A percentile compares a stretch with the other conserved stretches of the same genome.
phyloP scores from a whole-genome alignment of 30 jellyfish, hydroid and myxozoan genomes.

The Chrysaora quinquecirrha region DNA sequence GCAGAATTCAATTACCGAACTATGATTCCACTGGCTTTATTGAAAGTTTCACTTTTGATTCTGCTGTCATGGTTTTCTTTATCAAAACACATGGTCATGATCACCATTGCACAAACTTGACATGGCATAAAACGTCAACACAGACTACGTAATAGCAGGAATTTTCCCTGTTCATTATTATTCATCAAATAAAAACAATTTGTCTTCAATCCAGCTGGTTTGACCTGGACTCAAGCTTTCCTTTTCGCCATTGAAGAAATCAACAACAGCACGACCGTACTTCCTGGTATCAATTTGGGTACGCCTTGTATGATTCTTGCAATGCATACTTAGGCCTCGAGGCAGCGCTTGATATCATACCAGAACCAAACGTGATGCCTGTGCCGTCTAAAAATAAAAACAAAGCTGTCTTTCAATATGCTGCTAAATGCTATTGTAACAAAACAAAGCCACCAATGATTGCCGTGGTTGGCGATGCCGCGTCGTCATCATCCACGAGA shows the following conservation, averaged over 20 bases:
- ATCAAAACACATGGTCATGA: too few relatives aligned
- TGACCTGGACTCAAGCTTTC: constrained; percentile 95
- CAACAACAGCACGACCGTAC: constrained; percentile 51
- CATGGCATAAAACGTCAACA: constrained; percentile 50
- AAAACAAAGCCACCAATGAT: constrained; percentile 48
- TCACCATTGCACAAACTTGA: constrained; percentile 33
- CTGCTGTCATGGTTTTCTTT: too few relatives aligned
- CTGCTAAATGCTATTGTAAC: constrained; percentile 68
- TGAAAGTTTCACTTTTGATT: too few relatives aligned
- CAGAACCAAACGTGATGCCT: constrained; percentile 64
- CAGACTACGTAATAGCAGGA: constrained; percentile 80
- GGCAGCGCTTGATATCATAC: constrained; percentile 74
- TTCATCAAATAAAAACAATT: constrained; percentile 29
- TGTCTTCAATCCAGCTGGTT: constrained; percentile 79
- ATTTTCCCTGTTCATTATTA: constrained; percentile 88
- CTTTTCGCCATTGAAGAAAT: constrained; percentile 85
- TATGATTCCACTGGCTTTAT: too few relatives aligned
- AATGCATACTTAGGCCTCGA: constrained; percentile 79
- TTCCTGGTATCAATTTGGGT: constrained; percentile 82
- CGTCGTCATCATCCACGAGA: constrained; percentile 86
- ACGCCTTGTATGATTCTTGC: constrained; percentile 88
- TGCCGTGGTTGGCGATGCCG: constrained; percentile 97
- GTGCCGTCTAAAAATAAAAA: not conserved
- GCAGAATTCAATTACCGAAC: too few relatives aligned
- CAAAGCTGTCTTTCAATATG: not conserved